Percentiles rank a stretch among this genome's conserved stretches.
phyloP scores from a whole-genome alignment of 92 coral and sea anemone species.

The Diadumene lineata region DNA sequence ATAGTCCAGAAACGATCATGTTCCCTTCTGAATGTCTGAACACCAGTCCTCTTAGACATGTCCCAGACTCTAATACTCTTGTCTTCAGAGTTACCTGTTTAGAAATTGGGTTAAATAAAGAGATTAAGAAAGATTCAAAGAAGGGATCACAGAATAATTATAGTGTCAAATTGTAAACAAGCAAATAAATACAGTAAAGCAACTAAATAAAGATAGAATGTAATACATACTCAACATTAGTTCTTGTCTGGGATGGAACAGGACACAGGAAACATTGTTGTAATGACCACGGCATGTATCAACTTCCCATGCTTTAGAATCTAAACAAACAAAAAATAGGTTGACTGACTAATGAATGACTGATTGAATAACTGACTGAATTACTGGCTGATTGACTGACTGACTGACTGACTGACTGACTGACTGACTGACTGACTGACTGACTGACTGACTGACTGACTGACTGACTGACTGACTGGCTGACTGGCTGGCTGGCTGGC shows the following conservation, averaged over 20 bases:
- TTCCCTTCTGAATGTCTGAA: slow-evolving; percentile 95
- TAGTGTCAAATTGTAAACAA: too few relatives aligned
- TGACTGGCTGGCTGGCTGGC: too few relatives aligned
- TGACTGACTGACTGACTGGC: too few relatives aligned
- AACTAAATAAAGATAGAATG: too few relatives aligned
- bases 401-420: too few relatives aligned
- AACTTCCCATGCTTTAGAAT: slow-evolving; percentile 99
- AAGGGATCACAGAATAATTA: background rate
- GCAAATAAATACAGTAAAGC: too few relatives aligned
- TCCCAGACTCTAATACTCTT: slow-evolving; percentile 99
- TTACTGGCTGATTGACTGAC: too few relatives aligned
- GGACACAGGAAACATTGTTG: slow-evolving; percentile 96
- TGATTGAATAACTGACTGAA: too few relatives aligned
- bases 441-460: too few relatives aligned
- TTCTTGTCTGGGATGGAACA: slow-evolving; percentile 99
- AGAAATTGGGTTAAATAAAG: background rate
- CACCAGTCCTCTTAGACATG: slow-evolving; percentile 99
- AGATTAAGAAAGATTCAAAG: background rate
- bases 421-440: too few relatives aligned
- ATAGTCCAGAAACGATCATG: slow-evolving; percentile 98
- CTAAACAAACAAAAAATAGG: slow-evolving; percentile 42
- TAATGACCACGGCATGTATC: slow-evolving; percentile 99
- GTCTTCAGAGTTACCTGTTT: slow-evolving; percentile 92
- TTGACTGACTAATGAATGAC: too few relatives aligned
- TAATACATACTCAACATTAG: slow-evolving; percentile 80